A percentile compares a stretch with the other conserved stretches of the same genome.
Conservation (phyloP, 2,888 invertebrate species). For the Agrenia bidenticulata region DNA sequence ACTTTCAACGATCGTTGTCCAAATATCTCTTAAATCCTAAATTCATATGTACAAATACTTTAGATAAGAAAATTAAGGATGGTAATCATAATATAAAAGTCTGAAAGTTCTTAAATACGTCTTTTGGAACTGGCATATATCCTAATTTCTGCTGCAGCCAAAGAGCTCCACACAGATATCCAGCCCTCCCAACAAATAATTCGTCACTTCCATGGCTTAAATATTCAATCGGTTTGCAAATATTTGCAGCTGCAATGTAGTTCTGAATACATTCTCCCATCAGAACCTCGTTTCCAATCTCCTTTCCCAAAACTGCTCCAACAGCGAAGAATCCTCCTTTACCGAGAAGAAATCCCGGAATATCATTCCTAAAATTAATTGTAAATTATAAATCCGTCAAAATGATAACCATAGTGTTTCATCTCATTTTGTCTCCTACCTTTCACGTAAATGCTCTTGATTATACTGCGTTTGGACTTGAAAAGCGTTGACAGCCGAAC, state of each 20-base stretch:
- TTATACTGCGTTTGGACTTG: slow-evolving; percentile 59
- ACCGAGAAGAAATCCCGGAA: slow-evolving; percentile 70
- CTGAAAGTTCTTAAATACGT: too few species aligned
- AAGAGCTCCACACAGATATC: slow-evolving; percentile 74
- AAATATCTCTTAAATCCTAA: slow-evolving; percentile 64
- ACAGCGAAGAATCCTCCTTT: slow-evolving; percentile 75
- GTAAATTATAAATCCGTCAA: too few species aligned
- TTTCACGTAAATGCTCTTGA: slow-evolving; percentile 66
- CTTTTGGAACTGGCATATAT: slow-evolving; percentile 41
- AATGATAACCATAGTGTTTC: too few species aligned
- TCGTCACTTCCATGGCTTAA: slow-evolving; percentile 70
- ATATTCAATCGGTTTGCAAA: slow-evolving; percentile 62
- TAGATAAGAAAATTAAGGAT: too few species aligned
- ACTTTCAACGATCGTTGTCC: slow-evolving; percentile 69
- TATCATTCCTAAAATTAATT: slow-evolving; percentile 18
- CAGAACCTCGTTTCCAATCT: slow-evolving; percentile 58
- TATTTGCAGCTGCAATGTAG: slow-evolving; percentile 57
- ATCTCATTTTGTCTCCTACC: too few species aligned
- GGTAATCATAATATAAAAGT: too few species aligned
- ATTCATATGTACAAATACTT: slow-evolving; percentile 27
- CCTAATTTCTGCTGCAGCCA: slow-evolving; percentile 62
- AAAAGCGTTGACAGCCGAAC: slow-evolving; percentile 54
- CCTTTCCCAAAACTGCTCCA: slow-evolving; percentile 65
- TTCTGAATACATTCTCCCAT: slow-evolving; percentile 55
- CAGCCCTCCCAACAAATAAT: slow-evolving; percentile 80